phyloP scores from a whole-genome alignment of 2,888 invertebrate species.

The Pseudococcus jackbeardsleyi region DNA sequence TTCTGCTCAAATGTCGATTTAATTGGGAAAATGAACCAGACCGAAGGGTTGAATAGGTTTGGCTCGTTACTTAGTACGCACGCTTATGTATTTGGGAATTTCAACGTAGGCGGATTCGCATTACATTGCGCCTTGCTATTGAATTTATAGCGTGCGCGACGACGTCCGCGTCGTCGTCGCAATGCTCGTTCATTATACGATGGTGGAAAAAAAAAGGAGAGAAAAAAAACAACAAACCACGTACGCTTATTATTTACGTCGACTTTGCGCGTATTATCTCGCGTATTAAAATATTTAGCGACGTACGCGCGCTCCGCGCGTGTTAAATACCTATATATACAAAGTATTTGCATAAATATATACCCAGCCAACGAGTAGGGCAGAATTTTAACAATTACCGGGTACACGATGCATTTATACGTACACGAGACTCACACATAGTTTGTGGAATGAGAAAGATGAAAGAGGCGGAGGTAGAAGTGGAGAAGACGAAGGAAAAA shows the following conservation, averaged over 20 bases:
- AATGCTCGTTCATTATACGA: background rate
- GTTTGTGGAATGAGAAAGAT: background rate
- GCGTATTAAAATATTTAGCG: slow-evolving; percentile 23
- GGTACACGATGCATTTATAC: background rate
- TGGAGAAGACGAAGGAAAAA: background rate
- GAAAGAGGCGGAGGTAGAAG: background rate
- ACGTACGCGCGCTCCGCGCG: slow-evolving; percentile 12
- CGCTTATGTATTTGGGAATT: background rate
- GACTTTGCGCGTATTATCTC: slow-evolving; percentile 31
- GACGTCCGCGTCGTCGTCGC: slow-evolving; percentile 1
- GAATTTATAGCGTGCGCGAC: slow-evolving; percentile 11
- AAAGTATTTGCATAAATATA: slow-evolving; percentile 35
- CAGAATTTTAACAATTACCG: slow-evolving; percentile 24
- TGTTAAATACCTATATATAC: slow-evolving; percentile 20
- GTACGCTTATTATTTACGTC: background rate
- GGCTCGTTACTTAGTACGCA: background rate
- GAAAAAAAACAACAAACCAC: background rate
- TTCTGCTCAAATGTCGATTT: too few species aligned
- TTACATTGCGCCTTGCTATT: background rate
- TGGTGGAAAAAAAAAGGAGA: background rate
- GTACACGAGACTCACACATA: background rate
- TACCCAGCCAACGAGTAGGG: slow-evolving; percentile 14
- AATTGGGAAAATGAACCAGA: too few species aligned
- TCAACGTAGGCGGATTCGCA: background rate
- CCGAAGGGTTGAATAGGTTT: too few species aligned